Percentiles rank a stretch among this genome's conserved stretches.
Evolutionary conservation across 2,888 invertebrate genomes (phyloP).

Genomic region (Hofmannophila pseudospretella): DNA sequence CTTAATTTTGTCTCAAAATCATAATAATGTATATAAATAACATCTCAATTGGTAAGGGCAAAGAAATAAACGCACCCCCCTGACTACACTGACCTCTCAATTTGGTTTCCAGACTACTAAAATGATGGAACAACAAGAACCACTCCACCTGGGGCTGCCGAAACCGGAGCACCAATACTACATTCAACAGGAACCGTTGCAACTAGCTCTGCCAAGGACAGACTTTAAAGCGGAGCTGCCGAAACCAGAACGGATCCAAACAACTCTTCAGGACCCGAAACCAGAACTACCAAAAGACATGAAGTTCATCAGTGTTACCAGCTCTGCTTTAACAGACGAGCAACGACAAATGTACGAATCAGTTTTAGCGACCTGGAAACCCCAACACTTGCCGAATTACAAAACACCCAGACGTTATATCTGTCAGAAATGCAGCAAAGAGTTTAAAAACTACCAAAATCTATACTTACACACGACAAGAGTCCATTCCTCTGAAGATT

Average conservation of each 20-base stretch:
- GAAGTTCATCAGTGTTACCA: slow-evolving; percentile 59
- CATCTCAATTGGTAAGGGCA: too few species aligned
- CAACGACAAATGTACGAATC: slow-evolving; percentile 69
- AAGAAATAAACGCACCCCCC: too few species aligned
- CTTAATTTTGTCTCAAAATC: too few species aligned
- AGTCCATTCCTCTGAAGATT: slow-evolving; percentile 63
- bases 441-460: slow-evolving; percentile 69
- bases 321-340: slow-evolving; percentile 51
- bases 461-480: slow-evolving; percentile 61
- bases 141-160: slow-evolving; percentile 2
- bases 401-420: slow-evolving; percentile 42
- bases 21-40: too few species aligned
- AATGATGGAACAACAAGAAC: slow-evolving; percentile 7
- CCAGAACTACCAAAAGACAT: slow-evolving; percentile 22
- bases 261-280: too few species aligned
- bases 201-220: neutral
- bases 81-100: too few species aligned
- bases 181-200: neutral
- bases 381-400: slow-evolving; percentile 22
- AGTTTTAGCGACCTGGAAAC: slow-evolving; percentile 62
- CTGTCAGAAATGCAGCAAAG: slow-evolving; percentile 61
- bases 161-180: slow-evolving; percentile 1
- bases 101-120: neutral
- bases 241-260: too few species aligned
- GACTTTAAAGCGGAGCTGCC: neutral